These are phyloP conservation scores for Agrilus planipennis DNA, from an alignment of 1,140 invertebrate genomes.

Conservation along the genomic window DNA sequence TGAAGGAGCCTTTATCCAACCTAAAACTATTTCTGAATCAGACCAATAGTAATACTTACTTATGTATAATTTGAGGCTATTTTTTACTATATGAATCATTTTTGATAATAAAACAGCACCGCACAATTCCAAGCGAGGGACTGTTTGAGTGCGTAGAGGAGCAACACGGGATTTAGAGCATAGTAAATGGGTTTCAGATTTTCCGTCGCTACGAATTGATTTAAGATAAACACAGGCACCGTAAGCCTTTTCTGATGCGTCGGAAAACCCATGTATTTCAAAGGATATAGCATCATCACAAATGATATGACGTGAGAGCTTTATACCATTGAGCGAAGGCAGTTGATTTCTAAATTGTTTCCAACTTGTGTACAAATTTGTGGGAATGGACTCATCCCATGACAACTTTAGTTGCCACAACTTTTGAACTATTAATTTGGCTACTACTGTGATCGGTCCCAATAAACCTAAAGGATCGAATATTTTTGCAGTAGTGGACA, in stretches of 20 bases:
- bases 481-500: conserved; percentile 17
- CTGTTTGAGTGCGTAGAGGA: neutral
- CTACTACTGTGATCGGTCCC: conserved; percentile 19
- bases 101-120: too few relatives aligned
- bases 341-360: conserved; percentile 1
- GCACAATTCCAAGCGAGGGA: neutral
- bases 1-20: too few relatives aligned
- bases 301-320: neutral
- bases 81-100: too few relatives aligned
- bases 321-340: neutral
- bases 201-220: neutral
- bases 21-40: too few relatives aligned
- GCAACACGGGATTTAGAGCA: neutral
- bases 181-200: neutral
- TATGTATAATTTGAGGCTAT: too few relatives aligned
- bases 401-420: conserved; percentile 17
- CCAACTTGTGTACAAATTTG: conserved; percentile 7
- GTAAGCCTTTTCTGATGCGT: neutral
- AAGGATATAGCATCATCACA: neutral
- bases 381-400: conserved; percentile 19
- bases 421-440: conserved; percentile 20
- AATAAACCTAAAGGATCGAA: conserved; percentile 21
- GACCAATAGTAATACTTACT: too few relatives aligned
- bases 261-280: neutral
- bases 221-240: neutral